Evolutionary conservation across 2,113 vertebrate species (phyloP), one percentile per base, ranked within the genome.

Genomic region (Aldabrachelys gigantea): DNA sequence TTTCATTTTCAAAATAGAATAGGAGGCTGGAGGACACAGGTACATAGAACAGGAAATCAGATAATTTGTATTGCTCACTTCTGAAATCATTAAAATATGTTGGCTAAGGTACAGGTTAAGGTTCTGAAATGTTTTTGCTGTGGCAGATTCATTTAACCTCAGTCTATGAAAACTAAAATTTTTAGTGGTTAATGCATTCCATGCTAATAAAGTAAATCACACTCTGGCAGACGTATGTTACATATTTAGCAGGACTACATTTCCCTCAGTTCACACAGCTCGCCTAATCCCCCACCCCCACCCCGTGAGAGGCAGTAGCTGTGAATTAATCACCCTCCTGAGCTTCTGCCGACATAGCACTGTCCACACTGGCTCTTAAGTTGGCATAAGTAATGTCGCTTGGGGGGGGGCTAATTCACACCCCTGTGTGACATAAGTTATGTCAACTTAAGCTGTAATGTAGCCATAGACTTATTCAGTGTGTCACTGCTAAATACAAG

Each of bases 21-120:
- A 41, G 8, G 16, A 17, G 27, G 16, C 11, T 14, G 56, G n/a
- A 75, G 44, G 75, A 27, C 41, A 44, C 44, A 8, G 16, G 38
- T 59, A 29, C 19, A n/a, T 24, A 59, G 16, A 27, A 16, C 8
- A 16, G 80, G 49, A 29, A 41, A 9, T 59, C 1, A 2, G 1
- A 3, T n/a, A n/a, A 52, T 27, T 3, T 0, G 10, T 29, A 49
- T 21, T 16, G 49, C 83, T 78, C 53, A 52, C 5, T 29, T 25
- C 5, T 35, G 50, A 3, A 44, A 9, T 29, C 11, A 1, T 31
- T 5, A 38, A 11, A 0, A 1, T 17, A 4, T 1, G 27, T 50
- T 80, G 21, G 50, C 38, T 35, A 72, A 3, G n/a, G 29, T 29
- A 16, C 29, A 72, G 2, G 2, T 2, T 49, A 49, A 49, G 47